These are phyloP conservation scores for Pemphigus obesinymphae DNA, from an alignment of 1,140 invertebrate species.

Conservation along the genomic window DNA sequence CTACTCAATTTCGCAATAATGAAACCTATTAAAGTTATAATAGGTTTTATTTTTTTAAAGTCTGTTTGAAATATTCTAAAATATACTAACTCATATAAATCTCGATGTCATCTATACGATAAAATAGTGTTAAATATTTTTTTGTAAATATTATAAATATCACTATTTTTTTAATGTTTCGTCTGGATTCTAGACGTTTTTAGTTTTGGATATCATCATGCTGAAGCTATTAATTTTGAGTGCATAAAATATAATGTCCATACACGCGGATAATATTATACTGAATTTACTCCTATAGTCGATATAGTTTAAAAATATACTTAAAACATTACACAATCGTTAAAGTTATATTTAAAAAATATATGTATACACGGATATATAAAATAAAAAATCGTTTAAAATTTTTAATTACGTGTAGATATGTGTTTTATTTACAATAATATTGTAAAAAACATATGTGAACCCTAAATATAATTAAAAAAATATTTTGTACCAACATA, in stretches of 20 bases:
- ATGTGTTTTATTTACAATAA: no score
- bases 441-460: no score
- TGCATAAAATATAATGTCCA: neutral
- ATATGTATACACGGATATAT: neutral
- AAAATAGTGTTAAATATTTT: neutral
- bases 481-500: no score
- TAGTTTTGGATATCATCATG: neutral
- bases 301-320: conserved; percentile 10
- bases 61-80: neutral
- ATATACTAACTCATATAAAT: neutral
- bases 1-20: no score
- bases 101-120: neutral
- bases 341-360: neutral
- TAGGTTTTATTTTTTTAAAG: neutral
- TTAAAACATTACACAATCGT: neutral
- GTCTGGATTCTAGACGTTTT: neutral
- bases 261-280: neutral
- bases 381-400: neutral
- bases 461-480: no score
- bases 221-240: neutral
- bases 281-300: neutral
- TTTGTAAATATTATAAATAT: neutral
- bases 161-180: neutral
- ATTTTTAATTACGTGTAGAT: neutral
- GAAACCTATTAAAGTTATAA: no score